Conservation (phyloP, 2,797 vertebrate species). For the Danio albolineatus region DNA sequence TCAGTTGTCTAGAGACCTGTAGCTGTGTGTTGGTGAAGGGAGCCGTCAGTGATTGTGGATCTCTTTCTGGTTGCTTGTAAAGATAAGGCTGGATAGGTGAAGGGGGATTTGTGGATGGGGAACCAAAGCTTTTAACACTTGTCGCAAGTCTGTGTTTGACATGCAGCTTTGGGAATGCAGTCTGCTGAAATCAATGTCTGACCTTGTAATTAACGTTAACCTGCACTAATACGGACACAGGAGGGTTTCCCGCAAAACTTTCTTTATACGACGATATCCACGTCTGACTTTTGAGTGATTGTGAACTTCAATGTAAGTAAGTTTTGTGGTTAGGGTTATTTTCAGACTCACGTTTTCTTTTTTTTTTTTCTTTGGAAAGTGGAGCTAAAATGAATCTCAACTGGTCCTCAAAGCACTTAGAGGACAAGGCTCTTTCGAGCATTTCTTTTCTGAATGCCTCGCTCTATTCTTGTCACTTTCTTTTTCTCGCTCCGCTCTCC, state of each 20-base stretch:
- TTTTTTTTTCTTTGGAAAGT: background rate
- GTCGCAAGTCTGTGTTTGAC: slow-evolving; percentile 24
- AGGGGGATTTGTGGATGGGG: slow-evolving; percentile 15
- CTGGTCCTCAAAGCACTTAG: slow-evolving; percentile 44
- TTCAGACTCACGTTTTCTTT: slow-evolving; percentile 25
- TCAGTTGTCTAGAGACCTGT: background rate
- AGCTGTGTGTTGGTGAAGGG: slow-evolving; percentile 4
- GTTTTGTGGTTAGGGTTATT: slow-evolving; percentile 9
- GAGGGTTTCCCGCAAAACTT: background rate
- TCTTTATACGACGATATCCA: background rate
- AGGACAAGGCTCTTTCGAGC: slow-evolving; percentile 38
- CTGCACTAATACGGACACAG: slow-evolving; percentile 24
- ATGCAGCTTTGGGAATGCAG: slow-evolving; percentile 20
- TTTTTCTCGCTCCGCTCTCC: slow-evolving; percentile 30
- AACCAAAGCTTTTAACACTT: slow-evolving; percentile 44
- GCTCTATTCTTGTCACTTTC: slow-evolving; percentile 45
- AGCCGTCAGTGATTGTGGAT: slow-evolving; percentile 3
- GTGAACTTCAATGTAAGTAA: background rate
- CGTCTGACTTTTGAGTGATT: background rate
- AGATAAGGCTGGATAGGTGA: slow-evolving; percentile 1
- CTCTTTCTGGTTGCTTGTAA: slow-evolving; percentile 21
- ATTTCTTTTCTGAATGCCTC: slow-evolving; percentile 34
- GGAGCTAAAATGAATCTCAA: slow-evolving; percentile 28
- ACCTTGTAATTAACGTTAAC: slow-evolving; percentile 42
- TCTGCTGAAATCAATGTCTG: slow-evolving; percentile 35